Base-by-base conservation (phyloP, 2,113 vertebrate genomes). In the Alaudala cheleensis region DNA sequence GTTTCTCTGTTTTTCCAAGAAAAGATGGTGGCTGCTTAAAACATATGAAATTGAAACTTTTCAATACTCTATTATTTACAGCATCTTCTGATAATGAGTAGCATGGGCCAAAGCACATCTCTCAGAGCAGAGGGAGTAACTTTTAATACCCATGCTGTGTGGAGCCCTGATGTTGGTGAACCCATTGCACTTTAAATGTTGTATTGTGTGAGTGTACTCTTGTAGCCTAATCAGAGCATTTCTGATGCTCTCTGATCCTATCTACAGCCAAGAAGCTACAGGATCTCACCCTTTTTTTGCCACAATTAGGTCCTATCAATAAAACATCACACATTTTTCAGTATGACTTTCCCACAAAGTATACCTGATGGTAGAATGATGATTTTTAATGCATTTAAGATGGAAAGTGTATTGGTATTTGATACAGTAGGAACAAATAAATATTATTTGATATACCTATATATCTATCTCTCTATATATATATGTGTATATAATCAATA, bases 151-250 rank as follows among this genome's bases (percentile, higher is more conserved):
- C 25, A 4, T 62, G 21, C 31, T 61, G 4, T 20, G 23, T 44
- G 33, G 22, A 70, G 14, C 23, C 28, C 40, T 5, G 16, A 54
- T 70, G 19, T 3, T 56, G 45, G 39, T 28, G 86, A 69, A 74
- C 33, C 15, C 5, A 2, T 45, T 69, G 15, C 26, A 29, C 80
- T 91, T 92, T 82, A 60, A 69, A 57, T 39, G 5, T 44, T 67
- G 8, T n/a, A 31, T 64, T 1, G 0, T 18, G 34, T 34, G 44
- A 51, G 4, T 42, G 4, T 54, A 42, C 19, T 40, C 34, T 49
- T 40, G 39, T 33, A 29, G 29, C 54, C 45, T 49, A 31, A 37
- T 53, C n/a, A 51, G 22, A 71, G 11, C 13, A 34, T 51, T 83
- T 85, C 47, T 77, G 31, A 53, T 82, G 39, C 37, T 86, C 47